Base-by-base conservation (phyloP, 2,113 vertebrate species). In the Proterorhinus semilunaris region DNA sequence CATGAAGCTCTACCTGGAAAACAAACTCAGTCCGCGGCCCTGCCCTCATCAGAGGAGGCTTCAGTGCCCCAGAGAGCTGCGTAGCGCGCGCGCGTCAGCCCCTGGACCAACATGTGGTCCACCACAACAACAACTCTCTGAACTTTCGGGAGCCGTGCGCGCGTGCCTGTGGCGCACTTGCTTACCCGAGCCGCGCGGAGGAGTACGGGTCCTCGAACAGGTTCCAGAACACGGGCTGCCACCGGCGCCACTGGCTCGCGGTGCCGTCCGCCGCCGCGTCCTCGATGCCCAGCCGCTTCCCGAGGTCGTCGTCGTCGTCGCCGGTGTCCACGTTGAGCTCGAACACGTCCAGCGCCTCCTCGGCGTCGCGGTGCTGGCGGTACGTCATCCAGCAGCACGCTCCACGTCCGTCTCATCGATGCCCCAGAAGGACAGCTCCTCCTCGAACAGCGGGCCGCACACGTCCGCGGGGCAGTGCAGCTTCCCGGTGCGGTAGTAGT, bases 401-500 rank as follows among this genome's bases (percentile, higher is more conserved):
- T 98, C 96, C 93, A 98, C 96, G 90, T 98, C 96, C 53, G 95
- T 97, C 93, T 98, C 96, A 87, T 97, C 96, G 92, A 98, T 96
- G 80, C 96, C 96, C 96, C 96, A 97, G 83, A 97, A 98, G 64
- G 95, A 95, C 81, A 98, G 88, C 92, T 98, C 96, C 89, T 98
- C 96, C 87, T 98, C 96, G 81, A 96, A 98, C 65, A 98, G 92
- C 42, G 96, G 96, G 59, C 95, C 96, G 89, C 96, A 98, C 80
- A 98, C 96, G 84, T 98, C 96, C 74, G 96, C 95, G 16, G 96
- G 96, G 92, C 96, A 98, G 90, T 98, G 96, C 73, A 98, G 93
- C 86, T 96, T 98, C 69, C 96, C 96, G 0, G 96, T 98, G 74
- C 96, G 95, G 90, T 98, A 98, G 77, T 98, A 98, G 90, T 98